Conservation (phyloP, 2,113 vertebrate genomes). For the Lichenostomus cassidix region DNA sequence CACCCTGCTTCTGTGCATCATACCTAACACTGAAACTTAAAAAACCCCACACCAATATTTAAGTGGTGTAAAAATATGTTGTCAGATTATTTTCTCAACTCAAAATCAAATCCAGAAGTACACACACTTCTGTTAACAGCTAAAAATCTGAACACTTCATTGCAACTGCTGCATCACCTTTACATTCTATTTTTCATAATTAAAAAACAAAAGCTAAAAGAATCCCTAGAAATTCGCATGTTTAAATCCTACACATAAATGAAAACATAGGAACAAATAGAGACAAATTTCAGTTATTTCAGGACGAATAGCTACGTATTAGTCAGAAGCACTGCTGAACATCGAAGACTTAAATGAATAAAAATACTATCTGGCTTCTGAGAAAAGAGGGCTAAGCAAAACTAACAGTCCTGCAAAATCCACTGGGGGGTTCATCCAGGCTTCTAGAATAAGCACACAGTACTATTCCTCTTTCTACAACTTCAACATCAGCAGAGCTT, state of each 20-base stretch:
- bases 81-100: constrained; percentile 66
- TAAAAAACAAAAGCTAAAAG: constrained; percentile 2
- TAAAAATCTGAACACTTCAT: constrained; percentile 1
- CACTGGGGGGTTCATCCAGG: background rate
- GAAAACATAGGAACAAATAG: background rate
- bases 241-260: background rate
- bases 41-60: constrained; percentile 32
- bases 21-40: constrained; percentile 52
- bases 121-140: background rate
- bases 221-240: background rate
- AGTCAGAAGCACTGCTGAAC: background rate
- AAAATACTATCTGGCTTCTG: background rate
- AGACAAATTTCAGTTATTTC: constrained; percentile 16
- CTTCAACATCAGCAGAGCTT: background rate
- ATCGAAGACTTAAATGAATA: background rate
- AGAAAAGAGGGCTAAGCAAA: background rate
- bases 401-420: background rate
- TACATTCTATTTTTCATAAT: background rate
- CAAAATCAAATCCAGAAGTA: constrained; percentile 29
- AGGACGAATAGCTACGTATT: background rate
- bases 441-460: background rate
- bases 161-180: background rate
- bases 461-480: background rate
- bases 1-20: constrained; percentile 49
- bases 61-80: constrained; percentile 57